Evolutionary conservation across 2,888 invertebrate species (phyloP).

Genomic region (Trichopoda pennipes): DNA sequence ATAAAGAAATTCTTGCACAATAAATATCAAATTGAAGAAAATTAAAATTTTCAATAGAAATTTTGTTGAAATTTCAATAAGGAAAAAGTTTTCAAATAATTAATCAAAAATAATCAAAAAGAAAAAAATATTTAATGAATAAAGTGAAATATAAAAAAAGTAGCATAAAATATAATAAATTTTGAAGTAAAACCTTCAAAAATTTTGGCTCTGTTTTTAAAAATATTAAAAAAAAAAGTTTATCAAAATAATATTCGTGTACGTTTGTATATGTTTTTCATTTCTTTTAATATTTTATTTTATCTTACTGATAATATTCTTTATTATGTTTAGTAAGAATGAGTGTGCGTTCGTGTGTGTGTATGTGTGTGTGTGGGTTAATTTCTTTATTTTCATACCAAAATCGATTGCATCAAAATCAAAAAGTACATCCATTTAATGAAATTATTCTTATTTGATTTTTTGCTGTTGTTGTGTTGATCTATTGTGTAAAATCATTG

Average conservation of each 20-base stretch:
- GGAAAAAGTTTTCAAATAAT: constrained; percentile 5
- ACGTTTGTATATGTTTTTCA: constrained; percentile 28
- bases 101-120: constrained; percentile 40
- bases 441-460: constrained; percentile 21
- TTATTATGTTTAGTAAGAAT: background rate
- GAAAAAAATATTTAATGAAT: constrained; percentile 20
- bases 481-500: constrained; percentile 10
- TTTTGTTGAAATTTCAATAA: background rate
- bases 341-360: constrained; percentile 3
- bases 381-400: constrained; percentile 7
- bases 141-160: constrained; percentile 41
- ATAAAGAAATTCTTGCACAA: constrained; percentile 51
- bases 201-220: constrained; percentile 62
- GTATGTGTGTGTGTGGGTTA: constrained; percentile 13
- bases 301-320: background rate
- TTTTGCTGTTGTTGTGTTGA: background rate
- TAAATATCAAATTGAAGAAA: constrained; percentile 35
- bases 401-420: constrained; percentile 60
- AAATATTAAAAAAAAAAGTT: constrained; percentile 27
- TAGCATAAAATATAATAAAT: constrained; percentile 12
- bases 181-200: constrained; percentile 28
- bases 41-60: constrained; percentile 12
- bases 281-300: constrained; percentile 1
- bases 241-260: constrained; percentile 38
- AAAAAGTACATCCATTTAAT: background rate